Evolutionary conservation across 2,113 vertebrate species (phyloP).

Genomic region (Tinamus guttatus): DNA sequence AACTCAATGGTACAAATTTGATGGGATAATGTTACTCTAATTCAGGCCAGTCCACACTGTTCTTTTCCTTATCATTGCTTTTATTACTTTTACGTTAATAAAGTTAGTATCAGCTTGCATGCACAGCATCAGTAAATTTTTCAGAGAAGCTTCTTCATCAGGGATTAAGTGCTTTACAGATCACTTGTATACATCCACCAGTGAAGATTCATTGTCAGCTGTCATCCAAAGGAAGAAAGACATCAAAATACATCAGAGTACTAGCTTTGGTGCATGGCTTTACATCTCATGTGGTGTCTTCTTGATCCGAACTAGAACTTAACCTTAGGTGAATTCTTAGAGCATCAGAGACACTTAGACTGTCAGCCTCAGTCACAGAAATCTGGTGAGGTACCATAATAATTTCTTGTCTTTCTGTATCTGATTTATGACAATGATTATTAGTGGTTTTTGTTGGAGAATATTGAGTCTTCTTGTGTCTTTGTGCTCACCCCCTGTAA

Average conservation of each 20-base stretch:
- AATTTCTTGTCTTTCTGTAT: neutral
- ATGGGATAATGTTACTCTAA: neutral
- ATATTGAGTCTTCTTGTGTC: neutral
- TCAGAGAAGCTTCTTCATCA: neutral
- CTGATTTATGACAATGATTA: rapidly evolving
- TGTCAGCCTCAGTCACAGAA: neutral
- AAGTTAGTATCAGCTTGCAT: neutral
- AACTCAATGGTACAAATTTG: neutral
- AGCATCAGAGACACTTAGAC: neutral
- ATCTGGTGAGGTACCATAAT: neutral
- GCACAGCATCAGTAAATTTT: neutral
- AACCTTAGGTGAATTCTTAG: neutral
- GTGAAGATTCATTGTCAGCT: neutral
- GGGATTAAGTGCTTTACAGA: neutral
- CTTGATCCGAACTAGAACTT: neutral
- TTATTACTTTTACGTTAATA: neutral
- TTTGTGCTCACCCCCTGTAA: rapidly evolving
- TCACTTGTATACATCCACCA: neutral
- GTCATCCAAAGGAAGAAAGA: neutral
- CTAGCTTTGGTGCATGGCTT: neutral
- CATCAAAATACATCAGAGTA: neutral
- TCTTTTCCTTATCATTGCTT: rapidly evolving
- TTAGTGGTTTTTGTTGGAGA: neutral
- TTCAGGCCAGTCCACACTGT: neutral
- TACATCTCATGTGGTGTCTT: neutral